These are phyloP conservation scores for Gnathonemus echidnorhynchus DNA, from an alignment of 2,113 vertebrate genomes.

Conservation along the genomic window DNA sequence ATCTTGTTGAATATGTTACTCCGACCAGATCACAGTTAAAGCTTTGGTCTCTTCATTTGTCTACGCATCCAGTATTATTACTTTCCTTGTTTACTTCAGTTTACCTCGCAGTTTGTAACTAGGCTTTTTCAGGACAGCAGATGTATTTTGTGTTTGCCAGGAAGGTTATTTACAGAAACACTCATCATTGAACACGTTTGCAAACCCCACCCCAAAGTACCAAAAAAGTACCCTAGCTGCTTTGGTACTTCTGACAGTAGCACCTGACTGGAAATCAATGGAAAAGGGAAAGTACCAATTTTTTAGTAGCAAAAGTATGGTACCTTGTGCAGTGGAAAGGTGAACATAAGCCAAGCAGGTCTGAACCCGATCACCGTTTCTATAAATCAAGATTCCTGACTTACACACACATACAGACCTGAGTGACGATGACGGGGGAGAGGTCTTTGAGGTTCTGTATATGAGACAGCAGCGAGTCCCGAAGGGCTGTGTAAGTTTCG, in stretches of 20 bases:
- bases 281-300: not conserved
- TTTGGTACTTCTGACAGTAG: not conserved
- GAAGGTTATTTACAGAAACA: not conserved
- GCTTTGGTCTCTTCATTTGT: not conserved
- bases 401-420: constrained; percentile 51
- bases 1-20: not conserved
- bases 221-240: not conserved
- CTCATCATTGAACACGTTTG: not conserved
- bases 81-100: not conserved
- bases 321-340: not conserved
- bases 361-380: not conserved
- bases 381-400: not conserved
- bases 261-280: not conserved
- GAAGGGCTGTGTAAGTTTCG: constrained; percentile 82
- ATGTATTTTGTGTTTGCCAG: not conserved
- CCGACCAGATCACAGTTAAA: not conserved
- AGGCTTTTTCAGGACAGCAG: not conserved
- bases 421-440: constrained; percentile 93
- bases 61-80: not conserved
- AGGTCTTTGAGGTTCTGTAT: constrained; percentile 97
- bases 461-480: constrained; percentile 89
- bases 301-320: not conserved
- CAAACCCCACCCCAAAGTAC: not conserved
- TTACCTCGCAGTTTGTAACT: not conserved
- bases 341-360: not conserved